Evolutionary conservation across 2,797 vertebrate genomes (phyloP).

Genomic region (Kryptolebias ocellatus): DNA sequence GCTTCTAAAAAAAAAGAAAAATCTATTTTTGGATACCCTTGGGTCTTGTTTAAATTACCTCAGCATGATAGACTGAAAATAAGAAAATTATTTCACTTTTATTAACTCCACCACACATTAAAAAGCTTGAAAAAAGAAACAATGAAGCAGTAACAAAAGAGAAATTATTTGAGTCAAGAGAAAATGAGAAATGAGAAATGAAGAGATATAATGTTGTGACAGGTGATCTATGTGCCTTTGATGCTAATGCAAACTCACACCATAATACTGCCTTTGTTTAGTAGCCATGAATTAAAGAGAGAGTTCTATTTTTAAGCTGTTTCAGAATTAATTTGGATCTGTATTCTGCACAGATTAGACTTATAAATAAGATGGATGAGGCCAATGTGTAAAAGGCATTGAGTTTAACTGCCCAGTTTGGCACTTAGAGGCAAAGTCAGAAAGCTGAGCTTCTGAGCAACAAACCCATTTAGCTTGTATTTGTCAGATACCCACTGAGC

Average conservation of each 20-base stretch:
- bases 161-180: slow-evolving; percentile 11
- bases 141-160: slow-evolving; percentile 19
- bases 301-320: slow-evolving; percentile 7
- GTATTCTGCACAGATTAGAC: slow-evolving; percentile 14
- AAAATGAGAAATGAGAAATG: slow-evolving; percentile 14
- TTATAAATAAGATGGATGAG: slow-evolving; percentile 44
- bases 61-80: slow-evolving; percentile 40
- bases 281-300: slow-evolving; percentile 6
- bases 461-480: slow-evolving; percentile 49
- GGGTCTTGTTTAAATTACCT: slow-evolving; percentile 50
- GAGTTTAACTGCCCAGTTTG: slow-evolving; percentile 44
- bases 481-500: slow-evolving; percentile 53
- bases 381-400: slow-evolving; percentile 17
- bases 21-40: slow-evolving; percentile 11
- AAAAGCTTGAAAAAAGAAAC: not conserved
- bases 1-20: slow-evolving; percentile 16
- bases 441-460: slow-evolving; percentile 47
- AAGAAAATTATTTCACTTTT: slow-evolving; percentile 40
- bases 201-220: slow-evolving; percentile 11
- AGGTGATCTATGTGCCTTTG: not conserved
- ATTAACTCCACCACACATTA: slow-evolving; percentile 27
- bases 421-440: slow-evolving; percentile 43
- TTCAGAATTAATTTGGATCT: slow-evolving; percentile 10
- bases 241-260: not conserved
- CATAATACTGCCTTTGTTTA: slow-evolving; percentile 2